A percentile compares a stretch with the other conserved stretches of the same genome.
Evolutionary conservation across 2,113 vertebrate genomes (phyloP).

Genomic region (Embiotoca jacksoni): DNA sequence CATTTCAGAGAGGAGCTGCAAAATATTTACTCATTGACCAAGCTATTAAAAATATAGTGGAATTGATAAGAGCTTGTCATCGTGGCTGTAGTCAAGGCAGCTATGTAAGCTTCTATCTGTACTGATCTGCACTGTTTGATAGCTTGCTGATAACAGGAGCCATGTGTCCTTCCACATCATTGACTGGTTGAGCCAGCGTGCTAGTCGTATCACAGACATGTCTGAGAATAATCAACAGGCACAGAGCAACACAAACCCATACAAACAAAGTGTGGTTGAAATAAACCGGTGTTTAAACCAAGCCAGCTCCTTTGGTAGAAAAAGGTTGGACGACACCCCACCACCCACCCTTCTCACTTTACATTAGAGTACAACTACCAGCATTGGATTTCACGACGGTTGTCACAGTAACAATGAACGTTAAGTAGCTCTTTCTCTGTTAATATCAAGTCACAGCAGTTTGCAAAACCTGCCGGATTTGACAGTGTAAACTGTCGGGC

Average conservation of each 20-base stretch:
- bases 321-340: neutral
- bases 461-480: conserved; percentile 25
- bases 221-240: conserved; percentile 26
- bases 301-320: neutral
- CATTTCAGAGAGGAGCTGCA: neutral
- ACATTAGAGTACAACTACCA: conserved; percentile 14
- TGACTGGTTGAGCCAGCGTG: conserved; percentile 41
- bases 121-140: conserved; percentile 23
- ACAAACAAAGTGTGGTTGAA: neutral
- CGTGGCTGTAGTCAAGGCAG: neutral
- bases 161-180: conserved; percentile 40
- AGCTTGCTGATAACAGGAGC: conserved; percentile 45
- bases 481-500: neutral
- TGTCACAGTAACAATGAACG: conserved; percentile 53
- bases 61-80: neutral
- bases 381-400: conserved; percentile 41
- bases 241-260: conserved; percentile 14
- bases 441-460: conserved; percentile 33
- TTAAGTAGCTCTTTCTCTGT: conserved; percentile 45
- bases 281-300: conserved; percentile 3
- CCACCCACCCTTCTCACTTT: conserved; percentile 2
- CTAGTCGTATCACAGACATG: conserved; percentile 44
- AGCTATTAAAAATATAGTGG: neutral
- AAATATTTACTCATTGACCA: neutral
- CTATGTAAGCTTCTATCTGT: conserved; percentile 21